Base-by-base conservation (phyloP, 2,797 vertebrate species). In the Dicrostonyx torquatus region DNA sequence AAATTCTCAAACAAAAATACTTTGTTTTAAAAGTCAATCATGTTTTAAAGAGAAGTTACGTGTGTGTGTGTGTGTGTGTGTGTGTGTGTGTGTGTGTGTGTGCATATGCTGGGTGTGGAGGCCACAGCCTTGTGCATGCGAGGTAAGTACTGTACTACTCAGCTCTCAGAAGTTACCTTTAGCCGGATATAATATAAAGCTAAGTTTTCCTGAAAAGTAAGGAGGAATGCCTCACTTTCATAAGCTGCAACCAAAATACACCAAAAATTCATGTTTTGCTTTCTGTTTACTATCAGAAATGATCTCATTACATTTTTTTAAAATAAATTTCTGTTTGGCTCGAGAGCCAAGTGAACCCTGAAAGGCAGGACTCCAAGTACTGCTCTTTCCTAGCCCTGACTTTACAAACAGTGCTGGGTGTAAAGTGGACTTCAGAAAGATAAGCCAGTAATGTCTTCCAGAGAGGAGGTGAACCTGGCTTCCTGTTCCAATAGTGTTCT, bases 221-320 rank as follows among this genome's bases (percentile, higher is more conserved):
- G 75, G 58, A 66, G 73, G 43, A 82, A 96, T 91, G 73, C n/a
- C 18, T 50, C 87, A 22, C 26, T 93, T 94, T 94, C 12, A 89
- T 62, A 66, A 82, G 14, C 45, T 66, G 43, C 72, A 58, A 20
- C 20, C 86, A 45, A 60, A 15, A 92, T 62, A 85, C 18, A 94
- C 1, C 43, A 29, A 83, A 88, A 85, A 29, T 77, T 95, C 64
- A 45, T 77, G 1, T 89, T 92, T 95, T 88, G 0, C 82, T 85
- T 96, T 66, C 48, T 92, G n/a, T n/a, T 90, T 87, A 48, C 43
- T 84, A 34, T 62, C 62, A 88, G 45, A 82, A 94, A 89, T 85
- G 29, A 79, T 53, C 11, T 53, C 43, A 43, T 50, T 88, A 37
- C 70, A 26, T 15, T 48, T 15, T 48, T 76, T 82, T 2, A 55